Evolutionary conservation across 2,888 invertebrate species (phyloP).

Genomic region (Andrena minutula): DNA sequence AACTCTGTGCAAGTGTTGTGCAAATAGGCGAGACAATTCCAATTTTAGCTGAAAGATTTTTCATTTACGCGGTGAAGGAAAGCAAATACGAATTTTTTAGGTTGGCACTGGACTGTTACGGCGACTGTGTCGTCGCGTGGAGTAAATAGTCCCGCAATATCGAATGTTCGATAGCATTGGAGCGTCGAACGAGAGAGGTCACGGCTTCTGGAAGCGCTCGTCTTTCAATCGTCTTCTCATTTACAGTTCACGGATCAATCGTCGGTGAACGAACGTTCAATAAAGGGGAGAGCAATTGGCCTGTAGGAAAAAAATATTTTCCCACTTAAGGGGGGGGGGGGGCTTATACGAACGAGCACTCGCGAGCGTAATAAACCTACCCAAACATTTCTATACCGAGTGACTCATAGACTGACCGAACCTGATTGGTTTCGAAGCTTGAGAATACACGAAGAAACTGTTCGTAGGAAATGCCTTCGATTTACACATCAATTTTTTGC

Average conservation of each 20-base stretch:
- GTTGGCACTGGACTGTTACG: not conserved
- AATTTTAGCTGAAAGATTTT: conserved; percentile 34
- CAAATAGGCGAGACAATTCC: conserved; percentile 27
- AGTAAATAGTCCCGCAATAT: conserved; percentile 14
- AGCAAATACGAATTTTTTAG: conserved; percentile 1
- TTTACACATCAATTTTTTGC: no score
- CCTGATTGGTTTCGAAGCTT: not conserved
- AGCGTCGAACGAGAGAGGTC: not conserved
- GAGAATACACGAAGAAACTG: not conserved
- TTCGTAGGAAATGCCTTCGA: not conserved
- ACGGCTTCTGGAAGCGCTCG: not conserved
- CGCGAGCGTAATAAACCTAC: not conserved
- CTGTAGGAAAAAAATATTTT: conserved; percentile 13
- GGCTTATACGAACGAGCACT: not conserved
- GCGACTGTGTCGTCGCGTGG: not conserved
- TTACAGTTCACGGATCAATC: conserved; percentile 16
- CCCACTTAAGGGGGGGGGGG: not conserved
- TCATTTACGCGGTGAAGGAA: not conserved
- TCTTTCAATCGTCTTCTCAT: conserved; percentile 9
- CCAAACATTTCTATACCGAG: not conserved
- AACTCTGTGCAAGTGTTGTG: conserved; percentile 26
- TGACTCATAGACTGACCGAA: not conserved
- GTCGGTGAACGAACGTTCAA: conserved; percentile 18
- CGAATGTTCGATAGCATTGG: conserved; percentile 13
- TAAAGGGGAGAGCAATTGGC: conserved; percentile 37